Percentiles rank a stretch among this genome's conserved stretches.
These are phyloP conservation scores for Drosophila buzzatii DNA, from an alignment of 2,888 invertebrate species.

Conservation along the genomic window DNA sequence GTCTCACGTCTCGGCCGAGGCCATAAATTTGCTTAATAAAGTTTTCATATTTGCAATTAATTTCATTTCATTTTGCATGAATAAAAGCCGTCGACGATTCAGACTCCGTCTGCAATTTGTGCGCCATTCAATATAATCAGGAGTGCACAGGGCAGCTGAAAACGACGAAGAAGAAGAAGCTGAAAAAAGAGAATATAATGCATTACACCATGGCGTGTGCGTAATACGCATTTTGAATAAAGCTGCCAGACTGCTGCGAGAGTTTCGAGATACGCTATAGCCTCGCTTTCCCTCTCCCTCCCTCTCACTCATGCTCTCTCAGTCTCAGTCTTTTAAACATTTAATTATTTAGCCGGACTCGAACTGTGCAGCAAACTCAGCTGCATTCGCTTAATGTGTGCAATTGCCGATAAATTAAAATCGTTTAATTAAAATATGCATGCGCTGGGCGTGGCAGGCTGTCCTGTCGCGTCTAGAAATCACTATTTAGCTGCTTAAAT, in stretches of 20 bases:
- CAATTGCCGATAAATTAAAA: constrained; percentile 64
- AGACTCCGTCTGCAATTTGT: constrained; percentile 63
- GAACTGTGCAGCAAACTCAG: constrained; percentile 2
- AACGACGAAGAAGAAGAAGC: constrained; percentile 1
- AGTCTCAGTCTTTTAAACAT: constrained; percentile 9
- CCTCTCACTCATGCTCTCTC: not conserved
- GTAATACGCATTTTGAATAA: constrained; percentile 51
- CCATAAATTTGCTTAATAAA: constrained; percentile 73
- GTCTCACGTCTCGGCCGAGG: constrained; percentile 18
- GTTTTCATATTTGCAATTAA: constrained; percentile 74
- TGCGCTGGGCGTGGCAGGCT: not conserved
- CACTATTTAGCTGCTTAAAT: constrained; percentile 49
- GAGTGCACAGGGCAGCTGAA: not conserved
- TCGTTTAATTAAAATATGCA: constrained; percentile 60
- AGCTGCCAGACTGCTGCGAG: constrained; percentile 19
- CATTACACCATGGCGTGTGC: constrained; percentile 64
- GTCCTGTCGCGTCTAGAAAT: constrained; percentile 25
- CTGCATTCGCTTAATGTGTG: constrained; percentile 29
- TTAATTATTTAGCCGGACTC: constrained; percentile 37
- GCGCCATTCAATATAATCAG: constrained; percentile 68
- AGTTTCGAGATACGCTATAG: not conserved
- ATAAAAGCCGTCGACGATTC: constrained; percentile 53
- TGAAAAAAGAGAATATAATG: constrained; percentile 8
- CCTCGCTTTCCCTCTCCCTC: not conserved
- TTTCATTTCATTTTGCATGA: constrained; percentile 72